phyloP scores from a whole-genome alignment of 1,140 invertebrate genomes.

The Hypsibius dujardini region DNA sequence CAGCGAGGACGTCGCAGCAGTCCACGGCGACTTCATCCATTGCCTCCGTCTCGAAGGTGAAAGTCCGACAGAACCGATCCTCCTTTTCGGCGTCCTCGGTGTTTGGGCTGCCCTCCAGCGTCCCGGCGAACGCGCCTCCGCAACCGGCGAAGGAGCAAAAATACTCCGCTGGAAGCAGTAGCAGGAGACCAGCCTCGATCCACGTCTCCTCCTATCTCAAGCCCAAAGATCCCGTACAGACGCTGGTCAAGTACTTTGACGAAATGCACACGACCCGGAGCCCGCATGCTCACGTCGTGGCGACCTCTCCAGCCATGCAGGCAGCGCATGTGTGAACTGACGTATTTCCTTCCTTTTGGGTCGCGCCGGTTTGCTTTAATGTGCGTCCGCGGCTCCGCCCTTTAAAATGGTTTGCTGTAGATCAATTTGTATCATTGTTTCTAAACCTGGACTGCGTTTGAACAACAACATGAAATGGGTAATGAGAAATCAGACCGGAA shows the following conservation, averaged over 20 bases:
- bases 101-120: not conserved
- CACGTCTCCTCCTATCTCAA: conserved; percentile 14
- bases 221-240: conserved; percentile 15
- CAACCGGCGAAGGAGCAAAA: not conserved
- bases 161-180: not conserved
- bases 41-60: conserved; percentile 10
- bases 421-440: too few species aligned
- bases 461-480: too few species aligned
- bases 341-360: too few species aligned
- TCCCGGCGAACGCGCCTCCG: not conserved
- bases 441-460: too few species aligned
- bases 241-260: conserved; percentile 15
- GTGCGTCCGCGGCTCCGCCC: too few species aligned
- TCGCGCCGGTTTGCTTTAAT: too few species aligned
- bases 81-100: not conserved
- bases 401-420: too few species aligned
- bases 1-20: not conserved
- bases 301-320: not conserved
- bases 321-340: not conserved
- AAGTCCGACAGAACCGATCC: not conserved
- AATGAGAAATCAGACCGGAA: too few species aligned
- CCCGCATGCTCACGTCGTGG: not conserved
- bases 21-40: not conserved
- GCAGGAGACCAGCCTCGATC: not conserved
- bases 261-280: not conserved